Conservation (phyloP, 2,888 invertebrate genomes). For the Trypoxylon attenuatum region DNA sequence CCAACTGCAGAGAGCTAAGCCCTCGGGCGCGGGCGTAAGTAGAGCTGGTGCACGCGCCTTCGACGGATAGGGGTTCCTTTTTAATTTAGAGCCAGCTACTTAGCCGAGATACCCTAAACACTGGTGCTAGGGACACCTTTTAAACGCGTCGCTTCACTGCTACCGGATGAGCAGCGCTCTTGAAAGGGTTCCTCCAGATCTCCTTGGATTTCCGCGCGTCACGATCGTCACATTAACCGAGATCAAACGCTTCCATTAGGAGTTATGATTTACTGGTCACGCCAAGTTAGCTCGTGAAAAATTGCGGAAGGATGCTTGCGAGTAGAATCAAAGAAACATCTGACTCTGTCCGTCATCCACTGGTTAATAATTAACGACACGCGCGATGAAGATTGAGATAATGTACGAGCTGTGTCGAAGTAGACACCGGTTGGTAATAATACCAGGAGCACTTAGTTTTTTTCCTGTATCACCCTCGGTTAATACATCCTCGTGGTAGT, state of each 20-base stretch:
- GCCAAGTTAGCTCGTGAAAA: constrained; percentile 40
- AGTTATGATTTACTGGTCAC: constrained; percentile 51
- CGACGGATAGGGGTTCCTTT: constrained; percentile 23
- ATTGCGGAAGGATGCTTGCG: constrained; percentile 1
- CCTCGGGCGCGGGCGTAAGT: too few species aligned
- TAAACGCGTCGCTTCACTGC: constrained; percentile 1
- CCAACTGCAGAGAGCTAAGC: constrained; percentile 46
- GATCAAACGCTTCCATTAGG: constrained; percentile 54
- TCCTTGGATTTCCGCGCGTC: constrained; percentile 54
- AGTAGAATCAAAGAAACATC: constrained; percentile 31
- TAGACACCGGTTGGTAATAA: constrained; percentile 34
- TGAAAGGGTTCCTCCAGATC: constrained; percentile 57
- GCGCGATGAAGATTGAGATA: constrained; percentile 32
- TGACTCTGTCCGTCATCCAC: constrained; percentile 26
- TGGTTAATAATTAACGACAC: constrained; percentile 39
- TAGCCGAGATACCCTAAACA: constrained; percentile 13
- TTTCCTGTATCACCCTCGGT: constrained; percentile 3
- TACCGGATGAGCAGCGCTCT: constrained; percentile 6
- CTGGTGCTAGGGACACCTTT: constrained; percentile 3
- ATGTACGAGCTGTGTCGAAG: constrained; percentile 21
- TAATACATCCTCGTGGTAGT: constrained; percentile 7
- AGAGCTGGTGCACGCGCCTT: constrained; percentile 31
- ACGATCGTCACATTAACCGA: constrained; percentile 65
- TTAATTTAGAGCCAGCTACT: constrained; percentile 27
- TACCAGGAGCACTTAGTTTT: constrained; percentile 39